Base-by-base conservation (phyloP, 2,888 invertebrate genomes). In the Sinopyrophorus schimmeli region DNA sequence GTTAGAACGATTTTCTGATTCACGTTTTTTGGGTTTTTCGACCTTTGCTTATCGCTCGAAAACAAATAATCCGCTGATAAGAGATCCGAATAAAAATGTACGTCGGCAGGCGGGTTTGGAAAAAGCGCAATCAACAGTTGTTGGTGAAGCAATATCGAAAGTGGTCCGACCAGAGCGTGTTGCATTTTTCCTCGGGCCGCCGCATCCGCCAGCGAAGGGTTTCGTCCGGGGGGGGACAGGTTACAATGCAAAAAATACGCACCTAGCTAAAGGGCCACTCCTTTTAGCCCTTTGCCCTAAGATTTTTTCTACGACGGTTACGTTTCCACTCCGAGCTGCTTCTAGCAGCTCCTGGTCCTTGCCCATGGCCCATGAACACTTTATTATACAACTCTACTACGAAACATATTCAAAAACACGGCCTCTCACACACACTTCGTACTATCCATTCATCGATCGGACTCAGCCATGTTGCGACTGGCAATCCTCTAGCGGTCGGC, bases 281-380 rank as follows among this genome's bases (percentile, higher is more conserved):
- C 91, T 87, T 82, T 89, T 92, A 68, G 87, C 86, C 77, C 89
- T 85, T 76, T 90, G 89, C 64, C 83, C 85, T 66, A 95, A 79
- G 70, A 95, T 88, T 80, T 92, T 94, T 76, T 94, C 93, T 60
- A 94, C 91, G 65, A 87, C 83, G 62, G 83, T 80, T 67, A 87
- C 82, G 76, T 95, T 92, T 71, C 95, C 96, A 78, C 86, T 91
- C 68, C 95, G 85, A 62, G 95, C 92, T 65, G 94, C 96, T 73
- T 96, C 95, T 74, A 96, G 80, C 75, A 96, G 83, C 78, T 96
- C 95, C 77, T 94, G 92, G 77, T 96, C 95, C 78, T 93, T 93
- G 73, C 95, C 95, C 94, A 96, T 96, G 72, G 73, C 75, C 77
- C 53, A 53, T 75, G 75, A 75, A 58, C 60, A 62, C 55, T 52